Conservation (phyloP, 2,888 invertebrate species). For the Amphipoea oculea region DNA sequence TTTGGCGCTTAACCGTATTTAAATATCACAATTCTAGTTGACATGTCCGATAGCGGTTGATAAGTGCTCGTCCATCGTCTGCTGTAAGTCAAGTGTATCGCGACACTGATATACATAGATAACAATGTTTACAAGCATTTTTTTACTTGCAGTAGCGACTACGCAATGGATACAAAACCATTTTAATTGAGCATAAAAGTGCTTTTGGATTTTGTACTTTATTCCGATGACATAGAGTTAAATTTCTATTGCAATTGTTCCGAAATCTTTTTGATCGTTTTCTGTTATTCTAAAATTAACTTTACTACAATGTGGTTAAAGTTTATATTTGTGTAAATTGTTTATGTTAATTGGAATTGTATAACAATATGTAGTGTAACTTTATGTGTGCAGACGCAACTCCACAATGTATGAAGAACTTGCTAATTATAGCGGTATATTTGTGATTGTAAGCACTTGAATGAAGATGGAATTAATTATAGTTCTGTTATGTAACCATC, state of each 20-base stretch:
- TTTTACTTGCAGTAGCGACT: background rate
- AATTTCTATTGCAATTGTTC: background rate
- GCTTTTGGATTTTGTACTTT: background rate
- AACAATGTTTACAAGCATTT: constrained; percentile 42
- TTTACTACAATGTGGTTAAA: rapidly evolving
- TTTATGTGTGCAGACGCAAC: constrained; percentile 24
- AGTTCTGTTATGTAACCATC: constrained; percentile 35
- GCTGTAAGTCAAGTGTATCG: constrained; percentile 56
- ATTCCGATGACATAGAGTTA: rapidly evolving
- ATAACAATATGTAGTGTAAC: constrained; percentile 32
- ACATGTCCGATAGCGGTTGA: constrained; percentile 34
- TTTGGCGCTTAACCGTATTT: constrained; percentile 9
- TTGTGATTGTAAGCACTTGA: constrained; percentile 38
- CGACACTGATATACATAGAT: constrained; percentile 55
- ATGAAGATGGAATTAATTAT: constrained; percentile 52
- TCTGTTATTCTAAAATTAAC: constrained; percentile 9
- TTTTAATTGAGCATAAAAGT: no score
- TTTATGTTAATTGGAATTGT: constrained; percentile 9
- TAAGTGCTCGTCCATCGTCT: constrained; percentile 9
- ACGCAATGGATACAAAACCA: constrained; percentile 17
- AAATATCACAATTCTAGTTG: constrained; percentile 33
- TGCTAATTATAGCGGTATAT: constrained; percentile 28
- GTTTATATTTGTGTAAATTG: background rate
- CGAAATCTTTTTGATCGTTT: background rate
- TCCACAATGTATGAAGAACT: constrained; percentile 8